phyloP scores from a whole-genome alignment of 2,888 invertebrate species.

The Argyra leucocephala region DNA sequence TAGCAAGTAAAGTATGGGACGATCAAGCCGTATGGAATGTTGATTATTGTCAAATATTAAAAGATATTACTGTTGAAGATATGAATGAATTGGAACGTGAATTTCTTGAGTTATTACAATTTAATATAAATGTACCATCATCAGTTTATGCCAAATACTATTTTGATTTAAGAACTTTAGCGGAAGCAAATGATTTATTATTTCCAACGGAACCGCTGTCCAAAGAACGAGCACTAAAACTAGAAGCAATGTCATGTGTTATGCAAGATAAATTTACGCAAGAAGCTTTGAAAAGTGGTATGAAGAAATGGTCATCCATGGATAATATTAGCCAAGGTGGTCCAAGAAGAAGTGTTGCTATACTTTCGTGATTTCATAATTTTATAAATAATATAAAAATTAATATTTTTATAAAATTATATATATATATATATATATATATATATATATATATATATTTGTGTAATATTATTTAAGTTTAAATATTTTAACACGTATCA shows the following conservation, averaged over 20 bases:
- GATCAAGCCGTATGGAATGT: slow-evolving; percentile 99
- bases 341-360: slow-evolving; percentile 81
- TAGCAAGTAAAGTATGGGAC: slow-evolving; percentile 99
- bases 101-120: slow-evolving; percentile 95
- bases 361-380: slow-evolving; percentile 58
- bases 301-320: slow-evolving; percentile 91
- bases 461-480: slow-evolving; percentile 12
- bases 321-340: slow-evolving; percentile 83
- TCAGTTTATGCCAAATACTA: slow-evolving; percentile 99
- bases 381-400: slow-evolving; percentile 2
- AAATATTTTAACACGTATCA: too few relatives aligned
- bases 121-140: slow-evolving; percentile 99
- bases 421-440: neutral
- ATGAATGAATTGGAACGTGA: slow-evolving; percentile 97
- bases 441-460: too few relatives aligned
- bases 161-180: slow-evolving; percentile 93
- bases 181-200: slow-evolving; percentile 92
- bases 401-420: slow-evolving; percentile 1
- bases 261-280: slow-evolving; percentile 88
- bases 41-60: slow-evolving; percentile 98
- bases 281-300: slow-evolving; percentile 72
- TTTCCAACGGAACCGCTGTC: slow-evolving; percentile 92
- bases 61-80: slow-evolving; percentile 87
- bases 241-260: slow-evolving; percentile 95
- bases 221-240: slow-evolving; percentile 89